A percentile compares a stretch with the other conserved stretches of the same genome.
Evolutionary conservation across 2,797 vertebrate species (phyloP).

Genomic region (Bucorvus abyssinicus): DNA sequence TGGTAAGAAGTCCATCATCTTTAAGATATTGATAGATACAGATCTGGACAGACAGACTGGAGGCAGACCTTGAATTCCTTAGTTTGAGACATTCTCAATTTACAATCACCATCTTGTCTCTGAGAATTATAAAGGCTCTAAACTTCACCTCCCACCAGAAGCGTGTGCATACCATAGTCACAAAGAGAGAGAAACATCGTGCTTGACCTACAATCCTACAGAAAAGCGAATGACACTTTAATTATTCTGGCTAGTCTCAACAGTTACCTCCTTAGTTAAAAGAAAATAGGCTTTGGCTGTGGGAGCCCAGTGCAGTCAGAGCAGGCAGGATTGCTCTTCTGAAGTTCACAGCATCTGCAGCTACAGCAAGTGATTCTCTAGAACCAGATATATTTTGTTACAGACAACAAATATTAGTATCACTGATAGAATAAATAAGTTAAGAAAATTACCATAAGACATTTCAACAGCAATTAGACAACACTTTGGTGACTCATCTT

Average conservation of each 20-base stretch:
- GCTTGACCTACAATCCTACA: background rate
- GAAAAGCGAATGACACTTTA: background rate
- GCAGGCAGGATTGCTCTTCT: background rate
- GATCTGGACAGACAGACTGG: background rate
- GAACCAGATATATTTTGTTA: background rate
- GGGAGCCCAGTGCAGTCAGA: background rate
- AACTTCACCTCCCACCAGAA: background rate
- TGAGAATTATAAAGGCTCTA: background rate
- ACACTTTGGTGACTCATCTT: slow-evolving; percentile 42
- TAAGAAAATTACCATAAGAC: slow-evolving; percentile 24
- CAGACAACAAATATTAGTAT: background rate
- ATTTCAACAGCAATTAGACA: background rate
- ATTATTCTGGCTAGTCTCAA: background rate
- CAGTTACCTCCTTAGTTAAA: background rate
- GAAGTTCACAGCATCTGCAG: background rate
- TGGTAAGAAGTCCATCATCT: background rate
- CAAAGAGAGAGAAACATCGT: background rate
- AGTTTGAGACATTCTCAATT: background rate
- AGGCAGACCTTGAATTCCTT: background rate
- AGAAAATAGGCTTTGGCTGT: background rate
- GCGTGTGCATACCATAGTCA: background rate
- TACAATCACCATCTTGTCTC: background rate
- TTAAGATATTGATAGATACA: background rate
- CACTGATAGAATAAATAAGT: background rate
- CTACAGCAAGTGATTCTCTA: background rate